Conservation (phyloP, 1,140 invertebrate species). For the Bombus huntii region DNA sequence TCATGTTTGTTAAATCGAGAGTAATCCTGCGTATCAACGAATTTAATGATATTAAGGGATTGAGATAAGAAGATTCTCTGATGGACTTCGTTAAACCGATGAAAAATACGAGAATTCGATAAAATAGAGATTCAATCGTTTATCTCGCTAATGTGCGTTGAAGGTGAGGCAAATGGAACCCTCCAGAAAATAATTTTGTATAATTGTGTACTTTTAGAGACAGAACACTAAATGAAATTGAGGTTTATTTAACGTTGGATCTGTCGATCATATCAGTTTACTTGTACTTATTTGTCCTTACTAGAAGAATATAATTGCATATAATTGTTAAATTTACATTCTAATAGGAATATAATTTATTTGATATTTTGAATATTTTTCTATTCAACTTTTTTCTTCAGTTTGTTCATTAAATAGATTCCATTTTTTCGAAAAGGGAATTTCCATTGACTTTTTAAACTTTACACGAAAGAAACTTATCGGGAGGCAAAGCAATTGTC, state of each 20-base stretch:
- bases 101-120: neutral
- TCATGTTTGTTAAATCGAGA: neutral
- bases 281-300: neutral
- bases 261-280: neutral
- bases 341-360: too few relatives aligned
- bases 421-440: too few relatives aligned
- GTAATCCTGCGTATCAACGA: neutral
- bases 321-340: too few relatives aligned
- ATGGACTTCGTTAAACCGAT: neutral
- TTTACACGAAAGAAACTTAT: too few relatives aligned
- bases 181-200: neutral
- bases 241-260: neutral
- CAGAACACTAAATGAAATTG: neutral
- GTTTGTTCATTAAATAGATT: too few relatives aligned
- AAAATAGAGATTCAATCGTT: neutral
- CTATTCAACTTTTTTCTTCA: too few relatives aligned
- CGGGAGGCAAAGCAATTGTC: neutral
- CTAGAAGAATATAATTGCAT: neutral
- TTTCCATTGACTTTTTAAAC: too few relatives aligned
- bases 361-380: too few relatives aligned
- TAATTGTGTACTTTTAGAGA: neutral
- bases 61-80: neutral
- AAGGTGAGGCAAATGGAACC: neutral
- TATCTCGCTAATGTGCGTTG: neutral
- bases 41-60: constrained; percentile 4